A percentile compares a stretch with the other conserved stretches of the same genome.
Conservation (phyloP, 2,113 vertebrate genomes). For the Hyaena hyaena region DNA sequence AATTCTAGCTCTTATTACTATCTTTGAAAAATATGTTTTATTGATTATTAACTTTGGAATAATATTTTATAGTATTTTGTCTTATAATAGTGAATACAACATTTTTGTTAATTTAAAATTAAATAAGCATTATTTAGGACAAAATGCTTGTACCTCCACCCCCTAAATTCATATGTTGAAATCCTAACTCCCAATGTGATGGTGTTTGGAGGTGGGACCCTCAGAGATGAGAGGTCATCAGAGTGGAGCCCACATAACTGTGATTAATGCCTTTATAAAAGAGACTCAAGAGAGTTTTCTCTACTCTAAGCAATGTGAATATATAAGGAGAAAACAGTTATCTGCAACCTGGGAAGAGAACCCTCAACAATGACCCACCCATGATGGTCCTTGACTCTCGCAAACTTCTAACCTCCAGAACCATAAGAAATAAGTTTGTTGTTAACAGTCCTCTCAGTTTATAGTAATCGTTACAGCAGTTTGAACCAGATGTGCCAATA, state of each 20-base stretch:
- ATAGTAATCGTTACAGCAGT: background rate
- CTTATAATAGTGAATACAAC: background rate
- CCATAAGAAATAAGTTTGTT: background rate
- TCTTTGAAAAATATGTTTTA: background rate
- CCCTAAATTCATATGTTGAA: background rate
- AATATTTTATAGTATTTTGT: background rate
- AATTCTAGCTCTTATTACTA: background rate
- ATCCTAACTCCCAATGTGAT: background rate
- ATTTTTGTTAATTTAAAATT: background rate
- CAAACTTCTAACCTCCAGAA: background rate
- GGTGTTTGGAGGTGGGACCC: background rate
- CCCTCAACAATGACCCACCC: accelerated
- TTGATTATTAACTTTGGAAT: background rate
- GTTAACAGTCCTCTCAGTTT: background rate
- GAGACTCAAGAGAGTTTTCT: background rate
- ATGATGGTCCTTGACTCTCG: background rate
- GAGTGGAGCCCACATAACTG: background rate
- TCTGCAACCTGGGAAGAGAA: background rate
- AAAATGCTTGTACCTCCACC: background rate
- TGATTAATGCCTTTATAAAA: background rate
- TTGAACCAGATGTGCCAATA: background rate
- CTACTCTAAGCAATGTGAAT: background rate
- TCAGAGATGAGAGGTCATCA: background rate
- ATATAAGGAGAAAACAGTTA: background rate
- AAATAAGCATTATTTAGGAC: background rate